Evolutionary conservation across 2,797 vertebrate species (phyloP).

Genomic region (Lagodon rhomboides): DNA sequence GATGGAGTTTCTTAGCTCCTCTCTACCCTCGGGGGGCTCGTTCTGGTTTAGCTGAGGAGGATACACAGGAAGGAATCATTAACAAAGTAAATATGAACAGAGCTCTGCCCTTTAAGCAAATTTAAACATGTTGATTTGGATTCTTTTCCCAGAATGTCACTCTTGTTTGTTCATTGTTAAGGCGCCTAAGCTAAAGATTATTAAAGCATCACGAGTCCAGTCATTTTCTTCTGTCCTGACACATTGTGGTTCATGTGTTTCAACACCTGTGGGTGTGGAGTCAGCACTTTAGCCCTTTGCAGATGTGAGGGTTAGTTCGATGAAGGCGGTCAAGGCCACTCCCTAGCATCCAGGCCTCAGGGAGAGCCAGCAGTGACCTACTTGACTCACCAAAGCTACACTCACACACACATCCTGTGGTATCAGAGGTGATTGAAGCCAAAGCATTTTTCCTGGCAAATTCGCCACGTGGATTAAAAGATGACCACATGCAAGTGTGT

Average conservation of each 20-base stretch:
- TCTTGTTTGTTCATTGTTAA: slow-evolving; percentile 19
- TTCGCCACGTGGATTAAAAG: slow-evolving; percentile 37
- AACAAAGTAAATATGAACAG: slow-evolving; percentile 29
- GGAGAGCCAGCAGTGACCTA: slow-evolving; percentile 74
- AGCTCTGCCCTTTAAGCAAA: slow-evolving; percentile 11
- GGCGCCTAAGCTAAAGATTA: neutral
- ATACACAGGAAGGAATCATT: slow-evolving; percentile 22
- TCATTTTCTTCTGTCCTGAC: slow-evolving; percentile 49
- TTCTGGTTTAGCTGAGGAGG: slow-evolving; percentile 67
- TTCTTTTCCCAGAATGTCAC: slow-evolving; percentile 14
- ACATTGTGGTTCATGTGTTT: slow-evolving; percentile 37
- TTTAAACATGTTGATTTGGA: slow-evolving; percentile 13
- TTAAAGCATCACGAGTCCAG: slow-evolving; percentile 6
- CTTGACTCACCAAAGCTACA: slow-evolving; percentile 76
- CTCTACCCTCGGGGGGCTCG: slow-evolving; percentile 68
- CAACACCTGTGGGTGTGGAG: slow-evolving; percentile 66
- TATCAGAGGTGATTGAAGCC: slow-evolving; percentile 44
- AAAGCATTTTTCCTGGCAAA: slow-evolving; percentile 39
- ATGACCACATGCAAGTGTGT: slow-evolving; percentile 4
- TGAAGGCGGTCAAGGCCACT: slow-evolving; percentile 73
- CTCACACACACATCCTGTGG: slow-evolving; percentile 70
- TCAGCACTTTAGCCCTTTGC: slow-evolving; percentile 49
- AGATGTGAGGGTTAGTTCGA: slow-evolving; percentile 68
- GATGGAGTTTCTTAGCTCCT: slow-evolving; percentile 91
- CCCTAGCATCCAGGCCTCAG: slow-evolving; percentile 68